Percentiles rank a stretch among this genome's conserved stretches.
phyloP scores from a whole-genome alignment of 2,113 vertebrate species.

The Boulengeromyrus knoepffleri region DNA sequence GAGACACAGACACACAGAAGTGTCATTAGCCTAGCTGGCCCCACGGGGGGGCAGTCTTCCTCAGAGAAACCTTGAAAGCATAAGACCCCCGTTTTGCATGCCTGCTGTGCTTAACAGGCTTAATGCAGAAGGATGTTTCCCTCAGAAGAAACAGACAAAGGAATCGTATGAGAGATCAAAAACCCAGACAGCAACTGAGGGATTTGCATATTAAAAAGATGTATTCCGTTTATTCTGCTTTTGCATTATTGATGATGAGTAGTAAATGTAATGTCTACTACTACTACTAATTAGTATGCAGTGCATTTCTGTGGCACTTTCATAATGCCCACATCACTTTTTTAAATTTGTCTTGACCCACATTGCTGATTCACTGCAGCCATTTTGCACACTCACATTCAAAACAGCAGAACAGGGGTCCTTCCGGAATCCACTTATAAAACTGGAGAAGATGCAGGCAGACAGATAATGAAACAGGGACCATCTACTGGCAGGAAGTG shows the following conservation, averaged over 20 bases:
- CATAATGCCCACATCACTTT: neutral
- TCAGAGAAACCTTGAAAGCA: neutral
- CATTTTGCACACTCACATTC: neutral
- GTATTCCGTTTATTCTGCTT: neutral
- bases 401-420: neutral
- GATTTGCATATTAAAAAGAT: neutral
- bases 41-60: neutral
- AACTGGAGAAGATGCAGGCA: neutral
- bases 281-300: neutral
- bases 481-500: neutral
- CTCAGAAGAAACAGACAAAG: neutral
- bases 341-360: neutral
- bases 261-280: neutral
- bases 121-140: neutral
- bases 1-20: neutral
- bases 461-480: neutral
- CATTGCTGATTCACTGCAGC: neutral
- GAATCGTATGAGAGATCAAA: neutral
- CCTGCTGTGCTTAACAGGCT: neutral
- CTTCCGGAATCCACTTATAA: neutral
- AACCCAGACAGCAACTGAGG: neutral
- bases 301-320: neutral
- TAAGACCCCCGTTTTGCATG: neutral
- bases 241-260: neutral
- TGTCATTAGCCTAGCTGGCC: neutral